phyloP scores from a whole-genome alignment of 1,140 invertebrate species.

The Venturia canescens region DNA sequence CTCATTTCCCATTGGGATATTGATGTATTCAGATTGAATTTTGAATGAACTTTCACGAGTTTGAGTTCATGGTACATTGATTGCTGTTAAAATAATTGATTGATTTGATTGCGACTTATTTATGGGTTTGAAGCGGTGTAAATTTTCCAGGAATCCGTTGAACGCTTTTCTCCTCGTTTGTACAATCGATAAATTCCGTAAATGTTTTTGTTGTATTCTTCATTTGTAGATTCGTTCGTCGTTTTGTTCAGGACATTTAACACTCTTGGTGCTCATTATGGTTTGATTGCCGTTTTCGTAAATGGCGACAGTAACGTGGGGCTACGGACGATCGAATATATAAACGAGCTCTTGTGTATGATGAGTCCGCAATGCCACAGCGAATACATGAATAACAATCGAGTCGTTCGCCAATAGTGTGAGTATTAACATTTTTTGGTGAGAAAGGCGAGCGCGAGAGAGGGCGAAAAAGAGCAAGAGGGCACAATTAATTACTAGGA shows the following conservation, averaged over 20 bases:
- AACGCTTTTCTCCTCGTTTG: too few species aligned
- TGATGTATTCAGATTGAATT: too few species aligned
- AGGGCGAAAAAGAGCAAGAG: conserved; percentile 22
- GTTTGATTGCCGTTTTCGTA: conserved; percentile 17
- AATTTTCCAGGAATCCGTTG: too few species aligned
- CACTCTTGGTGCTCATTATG: conserved; percentile 21
- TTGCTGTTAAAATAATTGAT: too few species aligned
- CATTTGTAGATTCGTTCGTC: conserved; percentile 5
- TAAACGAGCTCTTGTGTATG: conserved; percentile 16
- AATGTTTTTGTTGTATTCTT: neutral
- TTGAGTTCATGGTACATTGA: too few species aligned
- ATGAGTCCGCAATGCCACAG: conserved; percentile 16
- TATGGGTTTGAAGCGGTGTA: too few species aligned
- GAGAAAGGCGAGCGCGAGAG: neutral
- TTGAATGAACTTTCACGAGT: too few species aligned
- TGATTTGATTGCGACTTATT: too few species aligned
- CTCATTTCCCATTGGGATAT: too few species aligned
- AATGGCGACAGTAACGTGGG: neutral
- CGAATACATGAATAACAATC: conserved; percentile 36
- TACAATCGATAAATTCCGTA: too few species aligned
- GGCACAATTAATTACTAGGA: conserved; percentile 12
- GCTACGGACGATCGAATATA: conserved; percentile 7
- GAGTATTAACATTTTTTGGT: conserved; percentile 10
- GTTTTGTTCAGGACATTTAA: neutral
- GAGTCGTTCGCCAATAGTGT: neutral